These are phyloP conservation scores for Argyresthia albistria DNA, from an alignment of 2,888 invertebrate species.

Conservation along the genomic window DNA sequence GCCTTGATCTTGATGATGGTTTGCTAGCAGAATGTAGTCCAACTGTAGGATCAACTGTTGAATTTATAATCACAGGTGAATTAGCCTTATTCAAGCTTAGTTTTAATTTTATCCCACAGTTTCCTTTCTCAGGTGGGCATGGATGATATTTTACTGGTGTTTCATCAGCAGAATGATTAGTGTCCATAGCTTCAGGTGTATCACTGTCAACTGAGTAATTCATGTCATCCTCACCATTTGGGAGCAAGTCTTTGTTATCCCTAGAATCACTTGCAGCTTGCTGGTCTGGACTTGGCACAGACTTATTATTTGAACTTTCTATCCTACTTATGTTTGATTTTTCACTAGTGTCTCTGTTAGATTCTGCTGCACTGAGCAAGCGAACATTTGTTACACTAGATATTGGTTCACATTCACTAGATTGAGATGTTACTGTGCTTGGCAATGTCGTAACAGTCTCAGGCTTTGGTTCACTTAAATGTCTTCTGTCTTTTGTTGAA, in stretches of 20 bases:
- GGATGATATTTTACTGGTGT: conserved; percentile 20
- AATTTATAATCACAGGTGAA: conserved; percentile 63
- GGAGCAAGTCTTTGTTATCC: conserved; percentile 18
- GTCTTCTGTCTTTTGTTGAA: conserved; percentile 31
- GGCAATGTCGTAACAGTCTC: conserved; percentile 31
- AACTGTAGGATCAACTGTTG: conserved; percentile 60
- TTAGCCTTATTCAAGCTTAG: conserved; percentile 62
- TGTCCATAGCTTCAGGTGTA: conserved; percentile 32
- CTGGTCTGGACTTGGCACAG: conserved; percentile 24
- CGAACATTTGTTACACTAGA: too few species aligned
- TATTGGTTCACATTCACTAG: conserved; percentile 10
- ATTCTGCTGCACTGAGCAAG: too few species aligned
- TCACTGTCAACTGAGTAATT: conserved; percentile 50
- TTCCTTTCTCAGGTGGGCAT: conserved; percentile 35
- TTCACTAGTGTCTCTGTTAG: too few species aligned
- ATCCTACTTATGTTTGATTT: conserved; percentile 4
- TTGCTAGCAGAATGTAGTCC: conserved; percentile 47
- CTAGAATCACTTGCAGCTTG: conserved; percentile 24
- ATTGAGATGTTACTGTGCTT: conserved; percentile 25
- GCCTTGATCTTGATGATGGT: conserved; percentile 46
- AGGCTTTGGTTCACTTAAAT: conserved; percentile 29
- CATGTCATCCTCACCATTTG: conserved; percentile 49
- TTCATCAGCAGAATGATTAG: conserved; percentile 11
- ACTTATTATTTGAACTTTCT: conserved; percentile 31
- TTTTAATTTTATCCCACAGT: conserved; percentile 60